Evolutionary conservation across 1,140 invertebrate genomes (phyloP), one percentile per base, ranked within the genome.

Genomic region (Leptinotarsa defecta): DNA sequence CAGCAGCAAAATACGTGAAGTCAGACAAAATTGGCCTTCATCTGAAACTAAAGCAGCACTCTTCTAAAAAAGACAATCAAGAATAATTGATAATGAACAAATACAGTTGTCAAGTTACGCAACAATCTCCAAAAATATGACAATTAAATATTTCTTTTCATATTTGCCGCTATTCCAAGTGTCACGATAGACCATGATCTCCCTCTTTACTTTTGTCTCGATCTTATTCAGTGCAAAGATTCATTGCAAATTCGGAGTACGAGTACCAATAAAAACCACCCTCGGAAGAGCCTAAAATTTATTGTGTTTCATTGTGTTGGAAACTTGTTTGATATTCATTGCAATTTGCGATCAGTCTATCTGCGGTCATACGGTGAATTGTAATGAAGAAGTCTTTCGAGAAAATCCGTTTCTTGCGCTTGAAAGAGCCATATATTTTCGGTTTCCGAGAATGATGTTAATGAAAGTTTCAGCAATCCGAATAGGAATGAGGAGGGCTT

Each of bases 281-380:
- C 61, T 62, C 20, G 3, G 17, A n/a, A n/a, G 61, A 20, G 20
- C 17, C 17, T 17, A 11, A 43, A 20, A 62, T 62, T 62, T 62
- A 62, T 19, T n/a, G 20, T 20, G 61, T 62, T 62, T 62, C 20
- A 62, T 62, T 62, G 61, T 62, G 61, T 20, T n/a, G 17, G 61
- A 20, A 62, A 20, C 17, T 62, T 62, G 61, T 62, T 62, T 62
- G 20, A 62, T 62, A 62, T 62, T 62, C 61, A 62, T 62, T 62
- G 61, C 61, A 20, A 62, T 20, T 62, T 62, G 17, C 61, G 61
- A 20, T 20, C 61, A n/a, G 61, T 62, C 61, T 62, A 62, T 62
- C 61, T 62, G 61, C 61, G 61, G 61, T 62, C 61, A 62, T 62
- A 62, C 3, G 61, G 20, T n/a, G 61, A 62, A 62, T 62, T 20